These are phyloP conservation scores for Lophotis ruficrista DNA, from an alignment of 2,113 vertebrate genomes.

Conservation along the genomic window DNA sequence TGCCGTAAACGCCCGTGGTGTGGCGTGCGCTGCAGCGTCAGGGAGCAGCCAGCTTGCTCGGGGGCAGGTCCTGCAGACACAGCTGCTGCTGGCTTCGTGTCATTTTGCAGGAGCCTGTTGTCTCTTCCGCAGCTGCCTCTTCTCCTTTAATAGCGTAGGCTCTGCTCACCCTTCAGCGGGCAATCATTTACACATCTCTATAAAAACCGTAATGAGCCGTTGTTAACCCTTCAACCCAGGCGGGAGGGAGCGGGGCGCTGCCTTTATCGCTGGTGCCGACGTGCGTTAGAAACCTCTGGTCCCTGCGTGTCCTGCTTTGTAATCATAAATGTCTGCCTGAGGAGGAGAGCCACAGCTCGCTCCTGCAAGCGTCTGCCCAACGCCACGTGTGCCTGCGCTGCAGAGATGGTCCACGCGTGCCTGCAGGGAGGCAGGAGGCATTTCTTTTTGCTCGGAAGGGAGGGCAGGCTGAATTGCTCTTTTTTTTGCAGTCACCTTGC, in stretches of 20 bases:
- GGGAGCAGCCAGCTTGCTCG: neutral
- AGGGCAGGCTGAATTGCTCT: neutral
- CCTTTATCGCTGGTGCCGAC: neutral
- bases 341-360: neutral
- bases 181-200: neutral
- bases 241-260: fast-evolving
- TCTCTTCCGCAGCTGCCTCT: neutral
- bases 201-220: neutral
- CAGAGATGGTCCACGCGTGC: fast-evolving
- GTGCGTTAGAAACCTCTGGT: neutral
- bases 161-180: neutral
- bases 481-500: neutral
- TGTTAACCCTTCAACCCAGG: neutral
- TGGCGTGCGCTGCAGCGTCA: neutral
- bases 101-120: neutral
- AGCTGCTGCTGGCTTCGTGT: neutral
- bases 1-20: fast-evolving
- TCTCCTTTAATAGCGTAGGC: neutral
- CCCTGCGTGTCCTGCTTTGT: neutral
- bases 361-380: neutral
- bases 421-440: neutral
- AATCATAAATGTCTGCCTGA: neutral
- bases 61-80: neutral
- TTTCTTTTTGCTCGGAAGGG: neutral
- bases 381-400: fast-evolving